These are phyloP conservation scores for Metopia argyrocephala DNA, from an alignment of 2,888 invertebrate species.

Conservation along the genomic window DNA sequence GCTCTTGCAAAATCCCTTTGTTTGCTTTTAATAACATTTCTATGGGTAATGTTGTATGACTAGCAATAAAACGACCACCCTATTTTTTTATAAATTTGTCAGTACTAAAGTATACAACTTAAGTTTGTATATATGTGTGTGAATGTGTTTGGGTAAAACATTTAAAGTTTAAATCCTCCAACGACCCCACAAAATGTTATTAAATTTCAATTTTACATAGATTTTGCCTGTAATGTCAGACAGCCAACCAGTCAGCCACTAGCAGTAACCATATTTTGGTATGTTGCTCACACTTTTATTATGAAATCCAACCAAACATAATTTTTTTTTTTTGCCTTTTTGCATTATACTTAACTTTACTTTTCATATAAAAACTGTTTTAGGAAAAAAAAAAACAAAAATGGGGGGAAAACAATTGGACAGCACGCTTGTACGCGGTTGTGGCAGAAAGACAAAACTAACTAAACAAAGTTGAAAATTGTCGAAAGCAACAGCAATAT, in stretches of 20 bases:
- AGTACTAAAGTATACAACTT: neutral
- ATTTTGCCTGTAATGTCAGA: slow-evolving; percentile 44
- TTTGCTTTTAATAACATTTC: slow-evolving; percentile 48
- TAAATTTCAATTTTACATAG: slow-evolving; percentile 64
- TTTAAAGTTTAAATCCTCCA: slow-evolving; percentile 58
- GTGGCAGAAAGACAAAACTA: slow-evolving; percentile 31
- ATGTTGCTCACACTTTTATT: slow-evolving; percentile 23
- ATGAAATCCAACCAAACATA: neutral
- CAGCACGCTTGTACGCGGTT: too few relatives aligned
- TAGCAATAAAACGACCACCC: slow-evolving; percentile 46
- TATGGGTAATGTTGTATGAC: slow-evolving; percentile 45
- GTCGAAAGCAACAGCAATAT: slow-evolving; percentile 14
- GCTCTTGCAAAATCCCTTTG: neutral
- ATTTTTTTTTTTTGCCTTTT: neutral
- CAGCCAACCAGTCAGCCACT: slow-evolving; percentile 14
- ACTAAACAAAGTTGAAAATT: slow-evolving; percentile 39
- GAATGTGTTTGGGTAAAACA: slow-evolving; percentile 42
- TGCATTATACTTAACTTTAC: neutral
- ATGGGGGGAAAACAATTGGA: too few relatives aligned
- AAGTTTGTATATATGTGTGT: neutral
- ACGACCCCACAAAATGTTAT: slow-evolving; percentile 64
- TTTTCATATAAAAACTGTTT: neutral
- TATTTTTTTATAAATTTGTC: slow-evolving; percentile 32
- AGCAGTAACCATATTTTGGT: slow-evolving; percentile 45
- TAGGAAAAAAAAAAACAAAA: too few relatives aligned